Percentiles rank a stretch among this genome's conserved stretches.
Conservation (phyloP, 2,797 vertebrate genomes). For the Cottoperca gobio region DNA sequence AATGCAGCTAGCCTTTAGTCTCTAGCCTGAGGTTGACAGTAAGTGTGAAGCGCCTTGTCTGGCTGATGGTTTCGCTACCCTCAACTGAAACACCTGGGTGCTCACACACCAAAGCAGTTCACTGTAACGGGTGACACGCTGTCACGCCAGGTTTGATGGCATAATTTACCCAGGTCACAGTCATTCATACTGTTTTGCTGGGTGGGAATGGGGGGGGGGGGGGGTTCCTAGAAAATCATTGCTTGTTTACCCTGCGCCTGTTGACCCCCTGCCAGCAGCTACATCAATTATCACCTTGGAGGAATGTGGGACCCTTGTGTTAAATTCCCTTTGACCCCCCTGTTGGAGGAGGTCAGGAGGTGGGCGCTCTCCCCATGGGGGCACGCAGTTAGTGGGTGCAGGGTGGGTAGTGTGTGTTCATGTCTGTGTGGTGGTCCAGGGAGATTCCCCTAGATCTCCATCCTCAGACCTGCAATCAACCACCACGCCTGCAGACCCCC, state of each 20-base stretch:
- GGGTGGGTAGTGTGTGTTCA: constrained; percentile 58
- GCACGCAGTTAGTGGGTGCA: constrained; percentile 69
- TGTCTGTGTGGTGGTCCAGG: constrained; percentile 51
- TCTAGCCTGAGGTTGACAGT: constrained; percentile 28
- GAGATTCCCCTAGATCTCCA: constrained; percentile 63
- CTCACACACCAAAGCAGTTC: constrained; percentile 64
- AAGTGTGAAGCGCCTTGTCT: constrained; percentile 61
- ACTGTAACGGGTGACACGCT: constrained; percentile 70
- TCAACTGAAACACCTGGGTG: constrained; percentile 76
- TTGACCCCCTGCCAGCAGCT: constrained; percentile 85
- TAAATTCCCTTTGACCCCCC: constrained; percentile 88
- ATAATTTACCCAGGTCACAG: constrained; percentile 80
- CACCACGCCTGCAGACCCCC: constrained; percentile 59
- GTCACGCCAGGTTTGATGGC: constrained; percentile 69
- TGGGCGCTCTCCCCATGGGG: constrained; percentile 75
- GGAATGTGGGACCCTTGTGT: constrained; percentile 88
- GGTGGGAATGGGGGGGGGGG: constrained; percentile 47
- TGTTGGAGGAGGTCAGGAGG: constrained; percentile 80
- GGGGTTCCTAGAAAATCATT: constrained; percentile 51
- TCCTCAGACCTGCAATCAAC: constrained; percentile 41
- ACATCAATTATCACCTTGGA: constrained; percentile 89
- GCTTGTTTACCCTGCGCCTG: constrained; percentile 85
- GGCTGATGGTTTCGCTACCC: constrained; percentile 51
- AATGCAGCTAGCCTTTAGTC: constrained; percentile 38
- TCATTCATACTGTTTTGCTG: constrained; percentile 65